Base-by-base conservation (phyloP, 2,888 invertebrate genomes). In the Cryptus viduatorius region DNA sequence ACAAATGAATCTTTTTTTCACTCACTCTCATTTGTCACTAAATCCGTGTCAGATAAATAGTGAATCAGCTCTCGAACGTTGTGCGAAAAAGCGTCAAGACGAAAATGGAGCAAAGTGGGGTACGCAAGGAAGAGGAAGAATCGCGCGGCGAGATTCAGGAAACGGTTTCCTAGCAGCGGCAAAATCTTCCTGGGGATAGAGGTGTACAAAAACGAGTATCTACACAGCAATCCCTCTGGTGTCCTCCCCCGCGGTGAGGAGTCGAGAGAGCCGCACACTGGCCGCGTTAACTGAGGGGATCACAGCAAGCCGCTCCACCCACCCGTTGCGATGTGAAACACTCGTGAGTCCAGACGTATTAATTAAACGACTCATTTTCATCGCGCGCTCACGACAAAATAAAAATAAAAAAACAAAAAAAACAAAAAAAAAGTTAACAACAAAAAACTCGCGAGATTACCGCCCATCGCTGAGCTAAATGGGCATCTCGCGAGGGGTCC, bases 301-400 rank as follows among this genome's bases (percentile, higher is more conserved):
- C 76, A 76, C 69, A 76, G 79, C 59, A 10, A 42, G 68, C 84
- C 84, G 84, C 76, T 79, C 79, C 67, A 84, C 82, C 86, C 86
- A 83, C 86, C 76, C 86, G 85, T 79, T 84, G 85, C 87, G 88
- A 88, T 86, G 86, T 87, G 89, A 87, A 90, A 88, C 89, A 88
- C 89, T 89, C 86, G 83, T 84, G 86, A 87, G 81, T 88, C 89
- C 92, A 93, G 93, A 93, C 93, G 91, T 93, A 93, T 93, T 93
- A 93, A 93, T 93, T 93, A 93, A 93, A 93, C 91, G 93, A 90
- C 92, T 93, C 93, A 92, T 93, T 93, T 93, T 92, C 91, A 92
- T 93, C 92, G 82, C 79, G 72, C 72, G 73, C 73, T 80, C 78
- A 67, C 53, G 64, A 80, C 79, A 79, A 93, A 92, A 72, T 16